phyloP scores from a whole-genome alignment of 2,888 invertebrate genomes.

The Caenorhabditis sp. region DNA sequence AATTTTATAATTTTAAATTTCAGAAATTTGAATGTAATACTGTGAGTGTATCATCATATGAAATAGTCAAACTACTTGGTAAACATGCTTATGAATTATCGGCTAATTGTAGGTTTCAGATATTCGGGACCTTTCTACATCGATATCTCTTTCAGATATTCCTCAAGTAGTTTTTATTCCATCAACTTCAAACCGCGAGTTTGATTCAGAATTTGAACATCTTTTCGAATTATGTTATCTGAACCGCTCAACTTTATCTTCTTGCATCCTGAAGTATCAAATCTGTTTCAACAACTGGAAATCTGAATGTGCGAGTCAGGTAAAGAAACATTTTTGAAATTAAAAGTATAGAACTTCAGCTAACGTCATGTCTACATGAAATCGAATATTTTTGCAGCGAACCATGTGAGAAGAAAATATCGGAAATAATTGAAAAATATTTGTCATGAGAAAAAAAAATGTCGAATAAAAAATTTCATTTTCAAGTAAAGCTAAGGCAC shows the following conservation, averaged over 20 bases:
- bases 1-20: neutral
- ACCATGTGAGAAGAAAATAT: too few relatives aligned
- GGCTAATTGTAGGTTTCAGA: neutral
- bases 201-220: neutral
- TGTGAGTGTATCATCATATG: neutral
- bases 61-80: neutral
- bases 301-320: too few relatives aligned
- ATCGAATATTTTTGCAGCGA: too few relatives aligned
- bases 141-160: neutral
- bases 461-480: neutral
- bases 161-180: neutral
- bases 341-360: too few relatives aligned
- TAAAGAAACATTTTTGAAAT: too few relatives aligned
- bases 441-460: too few relatives aligned
- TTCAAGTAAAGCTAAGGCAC: neutral
- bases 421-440: too few relatives aligned
- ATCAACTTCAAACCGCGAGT: neutral
- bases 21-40: neutral
- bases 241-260: neutral
- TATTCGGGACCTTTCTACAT: neutral
- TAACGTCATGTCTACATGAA: too few relatives aligned
- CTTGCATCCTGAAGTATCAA: neutral
- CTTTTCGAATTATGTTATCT: neutral
- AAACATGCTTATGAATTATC: neutral
- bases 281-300: neutral